A percentile compares a stretch with the other conserved stretches of the same genome.
These are phyloP conservation scores for Pheosia tremula DNA, from an alignment of 2,888 invertebrate species.

Conservation along the genomic window DNA sequence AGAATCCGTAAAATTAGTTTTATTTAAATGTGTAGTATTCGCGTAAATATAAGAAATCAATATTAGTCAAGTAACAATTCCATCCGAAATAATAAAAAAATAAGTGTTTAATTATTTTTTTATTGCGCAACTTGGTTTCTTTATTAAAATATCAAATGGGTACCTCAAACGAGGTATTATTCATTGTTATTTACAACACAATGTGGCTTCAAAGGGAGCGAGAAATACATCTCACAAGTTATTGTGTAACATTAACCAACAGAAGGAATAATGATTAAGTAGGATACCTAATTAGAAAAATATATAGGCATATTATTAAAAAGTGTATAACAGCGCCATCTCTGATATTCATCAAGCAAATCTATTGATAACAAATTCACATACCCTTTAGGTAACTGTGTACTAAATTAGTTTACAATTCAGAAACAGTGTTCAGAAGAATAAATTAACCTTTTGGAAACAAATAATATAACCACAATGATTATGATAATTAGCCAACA, in stretches of 20 bases:
- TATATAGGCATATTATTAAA: no score
- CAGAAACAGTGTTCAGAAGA: constrained; percentile 20
- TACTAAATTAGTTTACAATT: constrained; percentile 8
- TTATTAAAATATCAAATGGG: no score
- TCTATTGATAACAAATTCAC: background rate
- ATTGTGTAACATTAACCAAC: background rate
- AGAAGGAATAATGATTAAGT: background rate
- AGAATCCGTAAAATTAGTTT: no score
- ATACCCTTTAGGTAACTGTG: background rate
- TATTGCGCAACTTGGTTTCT: no score
- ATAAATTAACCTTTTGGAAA: constrained; percentile 24
- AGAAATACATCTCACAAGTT: background rate
- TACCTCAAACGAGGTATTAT: background rate
- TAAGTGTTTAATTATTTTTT: no score
- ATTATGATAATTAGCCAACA: constrained; percentile 18
- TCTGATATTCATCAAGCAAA: background rate
- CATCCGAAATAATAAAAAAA: no score
- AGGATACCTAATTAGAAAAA: background rate
- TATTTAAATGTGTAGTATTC: no score
- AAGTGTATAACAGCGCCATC: background rate
- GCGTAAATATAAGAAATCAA: no score
- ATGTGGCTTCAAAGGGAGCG: constrained; percentile 7
- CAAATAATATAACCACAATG: constrained; percentile 17
- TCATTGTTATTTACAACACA: background rate
- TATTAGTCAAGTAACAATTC: no score